Percentiles rank a stretch among this genome's conserved stretches.
These are phyloP conservation scores for Dendroctonus ponderosae DNA, from an alignment of 1,140 invertebrate genomes.

Conservation along the genomic window DNA sequence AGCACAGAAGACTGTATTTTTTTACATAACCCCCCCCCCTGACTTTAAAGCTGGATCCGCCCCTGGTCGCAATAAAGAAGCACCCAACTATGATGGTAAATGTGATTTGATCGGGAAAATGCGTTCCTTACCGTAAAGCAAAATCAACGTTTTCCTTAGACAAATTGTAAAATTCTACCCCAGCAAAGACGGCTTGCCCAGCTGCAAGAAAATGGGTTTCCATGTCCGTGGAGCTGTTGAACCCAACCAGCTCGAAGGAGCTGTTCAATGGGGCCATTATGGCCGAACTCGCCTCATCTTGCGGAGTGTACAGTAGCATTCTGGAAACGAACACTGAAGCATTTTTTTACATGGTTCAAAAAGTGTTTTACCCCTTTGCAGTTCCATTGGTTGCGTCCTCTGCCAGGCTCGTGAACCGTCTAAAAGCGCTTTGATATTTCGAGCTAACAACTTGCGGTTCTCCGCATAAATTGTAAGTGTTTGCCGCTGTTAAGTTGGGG, in stretches of 20 bases:
- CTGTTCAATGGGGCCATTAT: conserved; percentile 23
- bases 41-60: too few relatives aligned
- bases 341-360: not conserved
- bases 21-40: too few relatives aligned
- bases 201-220: conserved; percentile 33
- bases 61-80: too few relatives aligned
- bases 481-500: not conserved
- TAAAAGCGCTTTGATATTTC: not conserved
- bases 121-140: too few relatives aligned
- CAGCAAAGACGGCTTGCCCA: too few relatives aligned
- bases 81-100: too few relatives aligned
- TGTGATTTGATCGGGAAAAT: too few relatives aligned
- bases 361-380: not conserved
- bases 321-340: not conserved
- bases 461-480: not conserved
- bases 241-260: conserved; percentile 10
- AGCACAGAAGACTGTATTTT: too few relatives aligned
- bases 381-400: not conserved
- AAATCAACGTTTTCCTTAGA: too few relatives aligned
- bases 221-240: conserved; percentile 49
- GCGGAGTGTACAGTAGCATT: conserved; percentile 27
- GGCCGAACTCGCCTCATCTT: conserved; percentile 9
- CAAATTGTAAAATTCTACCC: too few relatives aligned
- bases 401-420: not conserved
- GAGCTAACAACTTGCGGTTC: not conserved